Conservation (phyloP, 2,113 vertebrate genomes). For the Ranitomeya imitator region DNA sequence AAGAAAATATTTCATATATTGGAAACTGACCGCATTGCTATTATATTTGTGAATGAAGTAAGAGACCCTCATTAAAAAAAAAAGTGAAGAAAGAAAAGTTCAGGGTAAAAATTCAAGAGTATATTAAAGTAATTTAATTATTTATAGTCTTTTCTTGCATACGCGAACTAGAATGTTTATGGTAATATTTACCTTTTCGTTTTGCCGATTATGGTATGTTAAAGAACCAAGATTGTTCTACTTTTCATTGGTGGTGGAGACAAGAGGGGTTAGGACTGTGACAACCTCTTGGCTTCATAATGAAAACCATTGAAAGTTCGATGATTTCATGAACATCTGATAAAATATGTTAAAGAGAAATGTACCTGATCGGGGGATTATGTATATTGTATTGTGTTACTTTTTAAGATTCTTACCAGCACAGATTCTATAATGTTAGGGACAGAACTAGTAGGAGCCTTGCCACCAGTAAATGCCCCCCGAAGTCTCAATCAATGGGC, state of each 20-base stretch:
- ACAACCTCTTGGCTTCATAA: neutral
- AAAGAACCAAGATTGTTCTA: neutral
- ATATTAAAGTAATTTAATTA: neutral
- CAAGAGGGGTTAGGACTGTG: neutral
- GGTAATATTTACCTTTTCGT: neutral
- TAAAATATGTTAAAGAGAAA: neutral
- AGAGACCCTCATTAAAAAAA: neutral
- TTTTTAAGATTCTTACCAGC: too few species aligned
- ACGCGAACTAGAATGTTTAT: neutral
- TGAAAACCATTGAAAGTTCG: neutral
- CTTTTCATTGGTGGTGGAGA: neutral
- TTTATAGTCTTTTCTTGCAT: neutral
- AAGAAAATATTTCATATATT: neutral
- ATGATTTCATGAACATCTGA: neutral
- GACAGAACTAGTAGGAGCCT: too few species aligned
- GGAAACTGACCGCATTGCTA: neutral
- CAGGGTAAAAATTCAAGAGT: neutral
- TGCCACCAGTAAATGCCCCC: too few species aligned
- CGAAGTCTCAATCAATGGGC: too few species aligned
- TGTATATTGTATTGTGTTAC: neutral
- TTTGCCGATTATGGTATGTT: neutral
- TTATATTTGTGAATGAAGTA: constrained; percentile 3
- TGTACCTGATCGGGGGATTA: neutral
- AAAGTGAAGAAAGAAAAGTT: neutral
- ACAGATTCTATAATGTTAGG: too few species aligned